phyloP scores from a whole-genome alignment of 2,797 vertebrate genomes.

The Hoplostethus mediterraneus region DNA sequence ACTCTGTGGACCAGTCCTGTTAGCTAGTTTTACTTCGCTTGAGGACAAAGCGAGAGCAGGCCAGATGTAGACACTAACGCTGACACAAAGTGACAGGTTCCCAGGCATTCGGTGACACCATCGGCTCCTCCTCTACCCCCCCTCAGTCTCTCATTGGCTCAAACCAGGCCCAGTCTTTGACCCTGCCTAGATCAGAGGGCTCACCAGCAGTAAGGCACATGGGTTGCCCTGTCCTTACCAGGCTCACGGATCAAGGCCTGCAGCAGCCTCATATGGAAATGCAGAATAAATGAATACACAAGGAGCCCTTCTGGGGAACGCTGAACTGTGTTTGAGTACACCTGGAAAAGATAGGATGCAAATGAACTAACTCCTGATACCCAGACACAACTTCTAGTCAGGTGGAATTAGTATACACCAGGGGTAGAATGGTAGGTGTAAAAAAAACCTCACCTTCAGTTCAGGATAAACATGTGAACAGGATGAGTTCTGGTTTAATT shows the following conservation, averaged over 20 bases:
- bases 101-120: constrained; percentile 83
- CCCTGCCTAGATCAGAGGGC: constrained; percentile 72
- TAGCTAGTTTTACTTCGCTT: constrained; percentile 73
- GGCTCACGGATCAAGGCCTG: constrained; percentile 61
- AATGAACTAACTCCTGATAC: constrained; percentile 56
- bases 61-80: constrained; percentile 77
- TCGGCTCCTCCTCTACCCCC: constrained; percentile 51
- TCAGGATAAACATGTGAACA: constrained; percentile 2
- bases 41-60: constrained; percentile 77
- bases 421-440: not conserved
- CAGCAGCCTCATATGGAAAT: constrained; percentile 67
- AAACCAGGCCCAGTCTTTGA: constrained; percentile 70
- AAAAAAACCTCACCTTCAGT: constrained; percentile 2
- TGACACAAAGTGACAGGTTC: constrained; percentile 86
- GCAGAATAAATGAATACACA: constrained; percentile 75
- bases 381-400: constrained; percentile 38
- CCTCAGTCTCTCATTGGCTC: constrained; percentile 66
- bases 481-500: not conserved
- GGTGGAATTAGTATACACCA: constrained; percentile 47
- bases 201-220: constrained; percentile 64
- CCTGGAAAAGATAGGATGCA: constrained; percentile 69
- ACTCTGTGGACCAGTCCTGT: constrained; percentile 63
- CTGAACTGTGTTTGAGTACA: constrained; percentile 54
- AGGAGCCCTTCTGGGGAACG: constrained; percentile 59
- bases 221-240: constrained; percentile 33